Evolutionary conservation across 1,140 invertebrate species (phyloP).

Genomic region (Ceratosolen solmsi): DNA sequence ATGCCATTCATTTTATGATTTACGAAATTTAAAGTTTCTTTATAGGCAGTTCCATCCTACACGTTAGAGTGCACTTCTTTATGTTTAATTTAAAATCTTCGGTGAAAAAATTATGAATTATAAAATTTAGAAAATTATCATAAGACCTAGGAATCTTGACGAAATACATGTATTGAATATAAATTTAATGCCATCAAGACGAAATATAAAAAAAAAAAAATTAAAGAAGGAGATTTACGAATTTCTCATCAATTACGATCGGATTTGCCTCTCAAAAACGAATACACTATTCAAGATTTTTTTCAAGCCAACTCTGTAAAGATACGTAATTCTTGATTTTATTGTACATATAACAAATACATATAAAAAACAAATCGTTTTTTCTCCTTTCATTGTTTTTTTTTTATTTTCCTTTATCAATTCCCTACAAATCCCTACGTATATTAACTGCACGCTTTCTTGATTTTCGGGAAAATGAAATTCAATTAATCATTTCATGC

Average conservation of each 20-base stretch:
- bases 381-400: no score
- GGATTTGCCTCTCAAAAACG: no score
- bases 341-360: no score
- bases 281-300: no score
- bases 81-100: background rate
- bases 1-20: background rate
- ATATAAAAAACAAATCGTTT: no score
- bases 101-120: background rate
- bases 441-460: background rate
- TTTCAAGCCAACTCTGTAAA: background rate
- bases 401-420: no score
- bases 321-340: no score
- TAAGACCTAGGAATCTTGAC: no score
- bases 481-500: background rate
- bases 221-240: no score
- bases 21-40: background rate
- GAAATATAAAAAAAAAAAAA: background rate
- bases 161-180: background rate
- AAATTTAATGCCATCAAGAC: background rate
- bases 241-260: no score
- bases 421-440: background rate
- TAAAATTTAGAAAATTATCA: no score
- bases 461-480: background rate
- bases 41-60: background rate
- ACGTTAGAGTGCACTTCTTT: background rate